A percentile compares a stretch with the other conserved stretches of the same genome.
phyloP scores from a whole-genome alignment of 2,113 vertebrate species.

The Scortum barcoo region DNA sequence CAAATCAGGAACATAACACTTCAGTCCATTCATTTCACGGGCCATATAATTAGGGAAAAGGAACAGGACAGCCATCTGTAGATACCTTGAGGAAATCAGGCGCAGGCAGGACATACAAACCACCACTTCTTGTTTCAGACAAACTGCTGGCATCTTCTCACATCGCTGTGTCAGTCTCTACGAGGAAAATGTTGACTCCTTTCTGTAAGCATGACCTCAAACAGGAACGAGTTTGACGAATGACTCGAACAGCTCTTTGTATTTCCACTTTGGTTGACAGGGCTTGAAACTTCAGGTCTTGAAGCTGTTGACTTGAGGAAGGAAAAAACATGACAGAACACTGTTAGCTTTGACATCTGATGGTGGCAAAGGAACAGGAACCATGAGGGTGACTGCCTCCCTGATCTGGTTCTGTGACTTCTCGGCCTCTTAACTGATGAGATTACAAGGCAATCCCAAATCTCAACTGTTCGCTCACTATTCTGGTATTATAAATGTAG shows the following conservation, averaged over 20 bases:
- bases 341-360: slow-evolving; percentile 85
- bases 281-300: slow-evolving; percentile 78
- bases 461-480: slow-evolving; percentile 30
- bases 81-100: slow-evolving; percentile 44
- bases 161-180: slow-evolving; percentile 65
- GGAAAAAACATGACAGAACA: slow-evolving; percentile 86
- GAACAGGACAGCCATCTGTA: slow-evolving; percentile 23
- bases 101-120: slow-evolving; percentile 82
- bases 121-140: slow-evolving; percentile 64
- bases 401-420: slow-evolving; percentile 51
- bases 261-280: slow-evolving; percentile 59
- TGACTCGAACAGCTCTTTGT: slow-evolving; percentile 38
- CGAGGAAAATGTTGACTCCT: slow-evolving; percentile 13
- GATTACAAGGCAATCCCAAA: slow-evolving; percentile 13
- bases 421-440: slow-evolving; percentile 10
- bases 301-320: slow-evolving; percentile 85
- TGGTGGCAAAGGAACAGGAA: slow-evolving; percentile 72
- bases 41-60: neutral
- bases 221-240: slow-evolving; percentile 13
- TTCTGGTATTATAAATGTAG: slow-evolving; percentile 12
- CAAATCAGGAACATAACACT: slow-evolving; percentile 40
- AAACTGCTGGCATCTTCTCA: slow-evolving; percentile 47
- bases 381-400: slow-evolving; percentile 37
- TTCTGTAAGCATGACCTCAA: slow-evolving; percentile 26
- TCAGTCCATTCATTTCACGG: slow-evolving; percentile 64